Evolutionary conservation across 2,888 invertebrate species (phyloP), one percentile per base, ranked within the genome.

Genomic region (Bombylius major): DNA sequence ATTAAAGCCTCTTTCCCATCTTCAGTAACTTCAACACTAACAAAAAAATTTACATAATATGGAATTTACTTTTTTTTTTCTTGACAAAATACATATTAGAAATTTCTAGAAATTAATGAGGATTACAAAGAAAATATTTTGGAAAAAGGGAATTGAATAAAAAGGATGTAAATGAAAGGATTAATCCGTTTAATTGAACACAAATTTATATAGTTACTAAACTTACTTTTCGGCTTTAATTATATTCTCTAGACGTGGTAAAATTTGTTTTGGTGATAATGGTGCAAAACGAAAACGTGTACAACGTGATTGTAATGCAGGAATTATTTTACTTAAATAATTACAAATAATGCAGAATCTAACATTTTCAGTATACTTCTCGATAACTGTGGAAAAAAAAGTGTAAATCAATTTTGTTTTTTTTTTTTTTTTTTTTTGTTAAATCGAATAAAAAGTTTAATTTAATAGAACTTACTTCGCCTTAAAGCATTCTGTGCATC

Each of bases 281-380:
- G 97, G 97, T 5, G 93, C 96, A 76, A 98, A 98, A 48, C 97
- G 81, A 70, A 98, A 98, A 57, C 95, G 81, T 0, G 97, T 99
- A 74, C 98, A 99, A 64, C 99, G 82, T 13, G 98, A 99, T 76
- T 99, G 99, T 55, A 99, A 78, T 5, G 99, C 98, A 14, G 99
- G 99, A 66, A 97, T 99, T 60, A 99, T 97, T 79, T 98, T 98
- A 65, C 94, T 91, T 64, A 99, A 76, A 75, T 99, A 99, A 76
- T 99, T 99, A 76, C 98, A 97, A 67, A 99, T 99, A 58, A 99
- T 87, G 72, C 99, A 99, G 75, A 99, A 99, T 9, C 99, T 79
- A 5, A 96, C 93, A 74, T 98, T 99, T 63, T 97, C 96, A 12
- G 99, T 98, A 71, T 94, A 99, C 73, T 99, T 99, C 75, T 99